Evolutionary conservation across 2,888 invertebrate genomes (phyloP), one percentile per base, ranked within the genome.

Genomic region (Endotricha flammealis): DNA sequence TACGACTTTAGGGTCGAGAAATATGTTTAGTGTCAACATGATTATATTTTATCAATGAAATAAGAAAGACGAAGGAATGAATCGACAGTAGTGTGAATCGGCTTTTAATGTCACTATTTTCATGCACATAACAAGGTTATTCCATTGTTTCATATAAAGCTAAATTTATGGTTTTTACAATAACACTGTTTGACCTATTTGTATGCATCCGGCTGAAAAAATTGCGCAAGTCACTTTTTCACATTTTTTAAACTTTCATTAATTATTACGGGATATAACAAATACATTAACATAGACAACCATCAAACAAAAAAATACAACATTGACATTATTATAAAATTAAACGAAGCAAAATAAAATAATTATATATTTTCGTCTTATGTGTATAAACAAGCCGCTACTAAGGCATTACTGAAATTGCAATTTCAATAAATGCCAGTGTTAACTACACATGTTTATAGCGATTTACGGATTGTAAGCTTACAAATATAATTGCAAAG

Each of bases 311-410:
- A 44, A 49, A 44, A 44, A 50, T 50, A 64, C 62, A 54, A 65
- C 66, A 66, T 49, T 46, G 48, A 63, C 50, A 43, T 36, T 46
- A 56, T 54, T 46, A 53, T 54, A 51, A 52, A 57, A 54, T 44
- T 48, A 60, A 56, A 59, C 52, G 54, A 64, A 58, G 60, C 58
- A 39, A 58, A 60, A 50, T 47, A 57, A 64, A 55, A 48, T 38
- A 20, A 32, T 13, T 10, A 41, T 36, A 36, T 31, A 13, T 23
- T 17, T 33, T 25, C 46, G 57, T 58, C 48, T 56, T 50, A 52
- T 50, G 53, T 57, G 48, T 45, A 41, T n/a, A n/a, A n/a, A 22
- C 40, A 66, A 64, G 63, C 62, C 39, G 45, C 53, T 54, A 52
- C 51, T 44, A 52, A 50, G 53, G 47, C 55, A 48, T 50, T 48